phyloP scores from a whole-genome alignment of 1,140 invertebrate species.

The Hesperophylax magnus region DNA sequence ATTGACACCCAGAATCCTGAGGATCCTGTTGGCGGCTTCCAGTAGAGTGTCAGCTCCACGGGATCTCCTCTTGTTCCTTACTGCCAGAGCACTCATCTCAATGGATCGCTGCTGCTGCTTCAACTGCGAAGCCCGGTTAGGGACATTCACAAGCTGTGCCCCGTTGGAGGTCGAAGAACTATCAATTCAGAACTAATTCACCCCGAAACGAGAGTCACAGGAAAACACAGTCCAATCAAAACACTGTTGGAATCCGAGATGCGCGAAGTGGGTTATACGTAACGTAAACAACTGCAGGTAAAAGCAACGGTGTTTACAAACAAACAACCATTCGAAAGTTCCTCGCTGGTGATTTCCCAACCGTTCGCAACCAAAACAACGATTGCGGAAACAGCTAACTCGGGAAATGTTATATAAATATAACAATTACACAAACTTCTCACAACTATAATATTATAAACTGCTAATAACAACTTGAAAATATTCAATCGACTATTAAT shows the following conservation, averaged over 20 bases:
- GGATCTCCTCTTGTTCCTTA: conserved; percentile 70
- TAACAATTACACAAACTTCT: conserved; percentile 10
- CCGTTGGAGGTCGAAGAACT: neutral
- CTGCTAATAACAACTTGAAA: conserved; percentile 11
- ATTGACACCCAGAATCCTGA: conserved; percentile 68
- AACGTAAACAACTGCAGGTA: conserved; percentile 48
- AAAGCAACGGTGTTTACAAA: conserved; percentile 52
- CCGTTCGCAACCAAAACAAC: conserved; percentile 44
- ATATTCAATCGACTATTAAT: conserved; percentile 12
- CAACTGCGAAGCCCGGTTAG: conserved; percentile 22
- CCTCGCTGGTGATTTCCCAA: conserved; percentile 40
- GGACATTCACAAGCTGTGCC: conserved; percentile 39
- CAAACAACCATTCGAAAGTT: conserved; percentile 51
- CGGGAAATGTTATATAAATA: conserved; percentile 5
- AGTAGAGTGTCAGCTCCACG: conserved; percentile 70
- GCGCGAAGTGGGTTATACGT: conserved; percentile 30
- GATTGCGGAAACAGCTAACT: conserved; percentile 8
- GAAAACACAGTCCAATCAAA: conserved; percentile 3
- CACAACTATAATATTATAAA: conserved; percentile 9
- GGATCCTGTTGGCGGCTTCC: conserved; percentile 70
- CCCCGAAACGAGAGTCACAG: neutral
- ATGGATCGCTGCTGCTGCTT: conserved; percentile 34
- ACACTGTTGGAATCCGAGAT: conserved; percentile 35
- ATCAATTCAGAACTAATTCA: neutral
- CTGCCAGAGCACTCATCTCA: conserved; percentile 69